Conservation (phyloP, 2,888 invertebrate species). For the Cetonia aurata region DNA sequence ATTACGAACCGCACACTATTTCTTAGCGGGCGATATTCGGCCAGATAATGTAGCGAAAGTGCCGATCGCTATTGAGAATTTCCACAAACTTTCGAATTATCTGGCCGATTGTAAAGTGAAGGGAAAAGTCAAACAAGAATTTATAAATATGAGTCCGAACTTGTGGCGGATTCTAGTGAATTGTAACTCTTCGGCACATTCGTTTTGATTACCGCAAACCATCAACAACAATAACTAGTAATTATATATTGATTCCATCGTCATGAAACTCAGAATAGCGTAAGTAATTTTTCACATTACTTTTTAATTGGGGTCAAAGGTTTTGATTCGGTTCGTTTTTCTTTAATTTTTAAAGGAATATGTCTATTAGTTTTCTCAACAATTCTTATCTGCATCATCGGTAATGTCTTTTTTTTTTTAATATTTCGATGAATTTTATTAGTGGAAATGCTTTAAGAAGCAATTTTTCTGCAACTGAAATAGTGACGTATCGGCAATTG, state of each 20-base stretch:
- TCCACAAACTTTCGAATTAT: conserved; percentile 36
- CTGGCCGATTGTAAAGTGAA: conserved; percentile 64
- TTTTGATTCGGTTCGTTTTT: not conserved
- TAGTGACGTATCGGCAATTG: not conserved
- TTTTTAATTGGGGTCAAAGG: conserved; percentile 34
- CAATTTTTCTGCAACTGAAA: not conserved
- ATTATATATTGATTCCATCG: not conserved
- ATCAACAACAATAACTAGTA: not conserved
- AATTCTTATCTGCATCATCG: not conserved
- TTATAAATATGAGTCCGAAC: conserved; percentile 64
- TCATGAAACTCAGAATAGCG: conserved; percentile 61
- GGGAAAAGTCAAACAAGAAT: conserved; percentile 64
- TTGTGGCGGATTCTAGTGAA: conserved; percentile 62
- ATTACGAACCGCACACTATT: conserved; percentile 29
- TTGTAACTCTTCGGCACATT: conserved; percentile 59
- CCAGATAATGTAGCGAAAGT: conserved; percentile 29
- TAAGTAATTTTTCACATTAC: conserved; percentile 56
- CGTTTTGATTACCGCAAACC: conserved; percentile 51
- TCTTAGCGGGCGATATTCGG: conserved; percentile 13
- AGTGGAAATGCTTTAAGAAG: no score
- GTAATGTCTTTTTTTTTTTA: not conserved
- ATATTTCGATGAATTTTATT: no score
- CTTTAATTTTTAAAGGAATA: not conserved
- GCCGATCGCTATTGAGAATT: conserved; percentile 18
- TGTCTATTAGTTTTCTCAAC: not conserved